Evolutionary conservation across 2,888 invertebrate genomes (phyloP).

Genomic region (Tuberolachnus salignus): DNA sequence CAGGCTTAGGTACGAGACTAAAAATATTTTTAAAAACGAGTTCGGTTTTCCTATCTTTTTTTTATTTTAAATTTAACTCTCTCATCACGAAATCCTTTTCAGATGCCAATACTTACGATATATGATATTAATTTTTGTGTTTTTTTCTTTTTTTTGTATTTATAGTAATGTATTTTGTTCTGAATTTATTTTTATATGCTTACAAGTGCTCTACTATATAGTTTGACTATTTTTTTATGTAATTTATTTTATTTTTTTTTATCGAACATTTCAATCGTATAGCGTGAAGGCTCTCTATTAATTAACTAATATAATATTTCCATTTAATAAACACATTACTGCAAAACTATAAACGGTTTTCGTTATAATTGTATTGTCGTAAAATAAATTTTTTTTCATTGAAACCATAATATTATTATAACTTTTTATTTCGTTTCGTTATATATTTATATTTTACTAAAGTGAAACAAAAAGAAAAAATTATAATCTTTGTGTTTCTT

Average conservation of each 20-base stretch:
- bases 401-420: too few species aligned
- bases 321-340: too few species aligned
- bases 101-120: not conserved
- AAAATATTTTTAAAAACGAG: not conserved
- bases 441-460: too few species aligned
- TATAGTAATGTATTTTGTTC: too few species aligned
- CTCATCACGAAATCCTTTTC: not conserved
- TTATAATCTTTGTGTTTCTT: not conserved
- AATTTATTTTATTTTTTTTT: too few species aligned
- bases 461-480: too few species aligned
- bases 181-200: not conserved
- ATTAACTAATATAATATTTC: not conserved
- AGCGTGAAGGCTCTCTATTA: not conserved
- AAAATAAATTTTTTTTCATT: too few species aligned
- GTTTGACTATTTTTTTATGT: not conserved
- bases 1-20: not conserved
- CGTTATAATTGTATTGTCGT: not conserved
- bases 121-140: too few species aligned
- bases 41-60: not conserved
- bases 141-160: too few species aligned
- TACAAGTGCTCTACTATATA: not conserved
- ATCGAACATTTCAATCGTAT: slow-evolving; percentile 5
- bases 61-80: not conserved
- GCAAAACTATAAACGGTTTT: not conserved
- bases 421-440: too few species aligned